Evolutionary conservation across 2,797 vertebrate species (phyloP).

Genomic region (Sebastes jordani): DNA sequence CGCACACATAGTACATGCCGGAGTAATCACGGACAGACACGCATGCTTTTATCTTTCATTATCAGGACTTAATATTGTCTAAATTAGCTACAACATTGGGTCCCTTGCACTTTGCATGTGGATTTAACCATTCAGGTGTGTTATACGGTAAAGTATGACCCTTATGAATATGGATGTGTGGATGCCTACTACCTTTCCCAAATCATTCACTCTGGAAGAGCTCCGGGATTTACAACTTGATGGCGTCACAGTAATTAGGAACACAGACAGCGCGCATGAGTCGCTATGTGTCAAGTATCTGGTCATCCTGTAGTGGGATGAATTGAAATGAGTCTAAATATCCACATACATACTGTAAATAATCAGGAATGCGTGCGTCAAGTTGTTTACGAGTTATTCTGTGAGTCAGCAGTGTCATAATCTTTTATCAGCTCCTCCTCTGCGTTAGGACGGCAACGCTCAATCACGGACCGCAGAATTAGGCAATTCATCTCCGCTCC

Average conservation of each 20-base stretch:
- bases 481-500: slow-evolving; percentile 34
- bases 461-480: slow-evolving; percentile 38
- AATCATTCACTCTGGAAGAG: slow-evolving; percentile 33
- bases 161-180: not conserved
- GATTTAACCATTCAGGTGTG: not conserved
- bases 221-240: slow-evolving; percentile 29
- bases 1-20: slow-evolving; percentile 24
- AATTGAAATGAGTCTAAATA: slow-evolving; percentile 24
- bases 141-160: not conserved
- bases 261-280: not conserved
- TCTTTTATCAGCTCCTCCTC: slow-evolving; percentile 61
- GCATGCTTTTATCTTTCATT: slow-evolving; percentile 31
- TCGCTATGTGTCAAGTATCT: slow-evolving; percentile 8
- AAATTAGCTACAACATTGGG: not conserved
- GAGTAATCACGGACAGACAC: slow-evolving; percentile 34
- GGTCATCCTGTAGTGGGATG: slow-evolving; percentile 18
- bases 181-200: not conserved
- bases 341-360: slow-evolving; percentile 26
- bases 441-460: slow-evolving; percentile 12
- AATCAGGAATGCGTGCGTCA: slow-evolving; percentile 22
- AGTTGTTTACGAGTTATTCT: slow-evolving; percentile 50
- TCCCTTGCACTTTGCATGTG: not conserved
- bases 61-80: not conserved
- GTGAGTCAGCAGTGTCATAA: slow-evolving; percentile 65
- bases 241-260: slow-evolving; percentile 41